Conservation (phyloP, 2,888 invertebrate species). For the Balanococcus diminutus region DNA sequence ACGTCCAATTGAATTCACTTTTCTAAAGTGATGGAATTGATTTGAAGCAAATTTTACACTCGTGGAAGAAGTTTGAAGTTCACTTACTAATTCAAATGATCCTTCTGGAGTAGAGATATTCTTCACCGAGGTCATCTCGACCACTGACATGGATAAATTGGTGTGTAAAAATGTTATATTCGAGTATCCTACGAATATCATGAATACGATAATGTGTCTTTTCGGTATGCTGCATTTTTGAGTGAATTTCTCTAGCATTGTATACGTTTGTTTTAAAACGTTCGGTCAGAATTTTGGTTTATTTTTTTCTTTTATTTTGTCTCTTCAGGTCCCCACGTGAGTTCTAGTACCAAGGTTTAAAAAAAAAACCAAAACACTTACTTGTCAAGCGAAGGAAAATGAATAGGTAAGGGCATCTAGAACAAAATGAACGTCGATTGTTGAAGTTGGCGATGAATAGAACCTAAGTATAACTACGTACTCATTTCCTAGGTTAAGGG, state of each 20-base stretch:
- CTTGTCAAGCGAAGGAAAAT: no score
- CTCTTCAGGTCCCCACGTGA: no score
- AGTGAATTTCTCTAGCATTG: neutral
- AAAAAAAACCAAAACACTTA: no score
- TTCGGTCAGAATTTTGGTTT: no score
- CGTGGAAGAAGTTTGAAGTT: neutral
- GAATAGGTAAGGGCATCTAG: no score
- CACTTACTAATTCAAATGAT: neutral
- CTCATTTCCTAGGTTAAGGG: no score
- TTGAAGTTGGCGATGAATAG: no score
- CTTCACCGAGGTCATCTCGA: neutral
- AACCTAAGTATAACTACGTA: no score
- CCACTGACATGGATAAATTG: neutral
- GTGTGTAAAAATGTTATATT: neutral
- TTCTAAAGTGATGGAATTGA: conserved; percentile 62
- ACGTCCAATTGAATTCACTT: conserved; percentile 82
- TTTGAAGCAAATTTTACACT: neutral
- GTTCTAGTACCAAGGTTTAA: no score
- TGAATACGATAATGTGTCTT: neutral
- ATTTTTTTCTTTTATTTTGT: no score
- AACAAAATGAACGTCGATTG: no score
- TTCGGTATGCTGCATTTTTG: neutral
- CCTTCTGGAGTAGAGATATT: neutral
- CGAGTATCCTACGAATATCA: neutral
- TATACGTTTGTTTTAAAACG: no score